Base-by-base conservation (phyloP, 2,797 vertebrate genomes). In the Poeciliopsis infans region DNA sequence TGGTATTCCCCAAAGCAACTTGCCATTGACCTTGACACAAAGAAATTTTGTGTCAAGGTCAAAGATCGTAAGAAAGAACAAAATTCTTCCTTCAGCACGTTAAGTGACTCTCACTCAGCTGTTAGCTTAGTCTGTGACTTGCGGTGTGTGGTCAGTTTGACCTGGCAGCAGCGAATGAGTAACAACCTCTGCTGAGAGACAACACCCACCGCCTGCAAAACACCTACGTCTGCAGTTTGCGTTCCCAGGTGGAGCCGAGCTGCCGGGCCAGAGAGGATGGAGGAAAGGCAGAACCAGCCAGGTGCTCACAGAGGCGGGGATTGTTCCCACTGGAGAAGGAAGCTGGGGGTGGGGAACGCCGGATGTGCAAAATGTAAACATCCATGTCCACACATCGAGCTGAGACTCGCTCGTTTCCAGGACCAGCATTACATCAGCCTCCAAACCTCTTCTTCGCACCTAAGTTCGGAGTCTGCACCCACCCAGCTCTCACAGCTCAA, bases 221-320 rank as follows among this genome's bases (percentile, higher is more conserved):
- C 90, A 88, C 90, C 88, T 84, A 82, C 75, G 53, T 75, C 79
- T 80, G 88, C 88, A 92, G 77, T 91, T 88, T 89, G 77, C n/a
- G 49, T 81, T 91, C 86, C 88, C 90, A 90, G 91, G 91, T 91
- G 93, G 85, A 85, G 55, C 31, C 61, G 70, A 79, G 85, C 81
- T 87, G 87, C 85, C 83, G 80, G 81, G 83, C 77, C 84, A 72
- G 79, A 10, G 75, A 80, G 80, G 74, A 76, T 31, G 61, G 73
- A 83, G 77, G 64, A 74, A 75, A 78, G 79, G 73, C 79, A 82
- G 83, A 82, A 49, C 71, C 0, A n/a, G 79, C 74, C 84, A 94
- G 93, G 92, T 92, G 92, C 88, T 90, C 87, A 90, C 91, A 94
- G 84, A 93, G 91, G 82, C 72, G 25, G 68, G 59, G 84, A 91